A percentile compares a stretch with the other conserved stretches of the same genome.
These are phyloP conservation scores for Panulirus ornatus DNA, from an alignment of 1,140 invertebrate genomes.

Conservation along the genomic window DNA sequence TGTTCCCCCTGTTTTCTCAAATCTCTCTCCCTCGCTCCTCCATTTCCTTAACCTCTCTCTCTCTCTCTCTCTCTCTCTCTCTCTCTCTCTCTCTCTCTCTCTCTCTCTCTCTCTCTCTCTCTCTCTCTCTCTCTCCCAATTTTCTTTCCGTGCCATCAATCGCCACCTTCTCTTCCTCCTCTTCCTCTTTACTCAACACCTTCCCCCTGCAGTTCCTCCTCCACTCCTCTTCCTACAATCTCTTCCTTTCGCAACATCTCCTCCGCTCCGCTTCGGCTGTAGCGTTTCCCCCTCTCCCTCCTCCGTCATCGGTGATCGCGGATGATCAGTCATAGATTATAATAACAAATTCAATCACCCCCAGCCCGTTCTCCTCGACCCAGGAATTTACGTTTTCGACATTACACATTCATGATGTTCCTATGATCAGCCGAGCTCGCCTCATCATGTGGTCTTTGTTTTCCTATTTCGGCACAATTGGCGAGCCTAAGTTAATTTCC, in stretches of 20 bases:
- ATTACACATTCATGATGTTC: conserved; percentile 58
- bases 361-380: background rate
- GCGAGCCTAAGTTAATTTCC: conserved; percentile 58
- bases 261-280: no score
- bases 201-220: background rate
- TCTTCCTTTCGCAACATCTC: background rate
- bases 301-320: background rate
- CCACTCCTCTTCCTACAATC: background rate
- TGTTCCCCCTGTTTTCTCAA: background rate
- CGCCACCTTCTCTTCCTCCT: background rate
- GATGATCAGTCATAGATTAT: conserved; percentile 27
- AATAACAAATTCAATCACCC: conserved; percentile 33
- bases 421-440: conserved; percentile 29
- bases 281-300: background rate
- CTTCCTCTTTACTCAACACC: background rate
- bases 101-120: conserved; percentile 21
- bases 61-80: conserved; percentile 47
- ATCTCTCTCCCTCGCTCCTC: background rate
- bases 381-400: conserved; percentile 3
- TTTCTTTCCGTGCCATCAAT: background rate
- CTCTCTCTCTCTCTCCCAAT: background rate
- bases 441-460: conserved; percentile 44
- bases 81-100: conserved; percentile 38
- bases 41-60: background rate
- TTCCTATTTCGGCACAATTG: conserved; percentile 45